Percentiles rank a stretch among this genome's conserved stretches.
Conservation (phyloP, 2,888 invertebrate genomes). For the Cyrtodaria siliqua region DNA sequence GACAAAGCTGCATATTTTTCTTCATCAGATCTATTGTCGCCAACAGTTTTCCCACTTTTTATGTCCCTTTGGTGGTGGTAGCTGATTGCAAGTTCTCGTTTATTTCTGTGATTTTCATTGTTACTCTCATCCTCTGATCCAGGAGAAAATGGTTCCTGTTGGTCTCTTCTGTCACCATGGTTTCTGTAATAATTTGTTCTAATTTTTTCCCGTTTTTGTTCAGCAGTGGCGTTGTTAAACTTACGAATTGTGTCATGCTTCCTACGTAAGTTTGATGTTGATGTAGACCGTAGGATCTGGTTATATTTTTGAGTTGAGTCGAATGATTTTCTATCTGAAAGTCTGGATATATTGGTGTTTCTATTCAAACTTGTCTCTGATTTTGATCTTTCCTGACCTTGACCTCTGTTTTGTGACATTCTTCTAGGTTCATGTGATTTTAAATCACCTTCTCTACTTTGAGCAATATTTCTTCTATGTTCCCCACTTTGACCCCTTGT, state of each 20-base stretch:
- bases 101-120: constrained; percentile 5
- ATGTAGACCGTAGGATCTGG: constrained; percentile 32
- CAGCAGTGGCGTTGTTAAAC: constrained; percentile 35
- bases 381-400: constrained; percentile 44
- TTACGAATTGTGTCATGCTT: constrained; percentile 56
- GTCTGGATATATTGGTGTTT: constrained; percentile 11
- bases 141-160: constrained; percentile 14
- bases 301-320: constrained; percentile 9
- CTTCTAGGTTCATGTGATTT: constrained; percentile 28
- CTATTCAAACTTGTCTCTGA: constrained; percentile 35
- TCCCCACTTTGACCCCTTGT: too few relatives aligned
- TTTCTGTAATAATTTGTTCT: constrained; percentile 33
- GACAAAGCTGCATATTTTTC: constrained; percentile 64
- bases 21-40: constrained; percentile 62
- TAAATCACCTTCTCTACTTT: constrained; percentile 12
- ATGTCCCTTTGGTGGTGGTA: background rate
- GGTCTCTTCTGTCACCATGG: background rate
- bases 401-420: constrained; percentile 7
- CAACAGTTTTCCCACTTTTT: constrained; percentile 21
- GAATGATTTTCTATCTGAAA: constrained; percentile 8
- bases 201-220: constrained; percentile 48
- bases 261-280: constrained; percentile 44
- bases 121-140: constrained; percentile 7
- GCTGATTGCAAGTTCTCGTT: background rate
- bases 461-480: constrained; percentile 2